phyloP scores from a whole-genome alignment of 2,113 vertebrate species.

The Scomber colias region DNA sequence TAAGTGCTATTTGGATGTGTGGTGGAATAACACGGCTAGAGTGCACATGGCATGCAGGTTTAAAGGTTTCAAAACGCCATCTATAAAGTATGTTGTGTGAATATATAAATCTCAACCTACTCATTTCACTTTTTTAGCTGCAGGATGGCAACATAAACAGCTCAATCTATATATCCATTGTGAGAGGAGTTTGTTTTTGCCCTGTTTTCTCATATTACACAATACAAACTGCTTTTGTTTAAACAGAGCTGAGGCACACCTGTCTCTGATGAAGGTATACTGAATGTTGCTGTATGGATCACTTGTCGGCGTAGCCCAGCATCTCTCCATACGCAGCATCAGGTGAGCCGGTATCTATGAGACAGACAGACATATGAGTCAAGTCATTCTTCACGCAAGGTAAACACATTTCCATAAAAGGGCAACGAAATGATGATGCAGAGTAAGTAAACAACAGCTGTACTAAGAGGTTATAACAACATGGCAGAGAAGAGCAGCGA shows the following conservation, averaged over 20 bases:
- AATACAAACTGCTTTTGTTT: neutral
- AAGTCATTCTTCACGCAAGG: slow-evolving; percentile 2
- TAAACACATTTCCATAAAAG: neutral
- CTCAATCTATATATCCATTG: neutral
- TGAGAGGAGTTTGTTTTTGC: neutral
- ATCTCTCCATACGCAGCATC: slow-evolving; percentile 82
- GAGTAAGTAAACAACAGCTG: slow-evolving; percentile 70
- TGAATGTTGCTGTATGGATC: slow-evolving; percentile 84
- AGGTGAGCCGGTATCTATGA: slow-evolving; percentile 81
- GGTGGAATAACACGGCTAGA: slow-evolving; percentile 31
- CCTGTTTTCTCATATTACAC: neutral
- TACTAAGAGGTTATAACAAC: slow-evolving; percentile 30
- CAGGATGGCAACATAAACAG: neutral
- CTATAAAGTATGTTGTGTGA: neutral
- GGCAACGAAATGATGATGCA: slow-evolving; percentile 33
- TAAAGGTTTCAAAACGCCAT: slow-evolving; percentile 8
- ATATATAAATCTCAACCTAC: neutral
- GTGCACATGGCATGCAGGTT: too few species aligned
- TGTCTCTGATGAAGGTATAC: slow-evolving; percentile 85
- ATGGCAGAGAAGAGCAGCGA: neutral
- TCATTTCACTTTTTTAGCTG: neutral
- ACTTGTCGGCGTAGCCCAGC: slow-evolving; percentile 84
- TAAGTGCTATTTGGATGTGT: slow-evolving; percentile 15
- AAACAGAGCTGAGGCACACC: slow-evolving; percentile 65
- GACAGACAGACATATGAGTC: slow-evolving; percentile 1